Conservation (phyloP, 2,113 vertebrate genomes). For the Phalacrocorax pelagicus region DNA sequence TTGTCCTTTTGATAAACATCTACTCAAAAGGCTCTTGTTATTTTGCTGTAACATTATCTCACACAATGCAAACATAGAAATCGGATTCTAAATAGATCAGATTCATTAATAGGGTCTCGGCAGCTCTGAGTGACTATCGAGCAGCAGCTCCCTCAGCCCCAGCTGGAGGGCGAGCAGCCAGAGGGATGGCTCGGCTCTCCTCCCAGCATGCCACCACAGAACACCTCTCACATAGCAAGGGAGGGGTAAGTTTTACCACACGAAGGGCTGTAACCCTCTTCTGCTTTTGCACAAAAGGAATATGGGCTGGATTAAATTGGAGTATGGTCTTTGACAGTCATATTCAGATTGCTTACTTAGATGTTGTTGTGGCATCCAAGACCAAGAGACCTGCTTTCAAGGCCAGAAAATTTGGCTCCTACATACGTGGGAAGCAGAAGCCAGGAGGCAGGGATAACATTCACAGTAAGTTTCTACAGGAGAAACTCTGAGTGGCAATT, state of each 20-base stretch:
- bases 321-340: background rate
- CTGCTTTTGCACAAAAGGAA: background rate
- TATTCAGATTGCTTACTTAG: background rate
- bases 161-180: background rate
- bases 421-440: background rate
- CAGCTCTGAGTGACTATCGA: background rate
- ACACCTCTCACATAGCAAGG: fast-evolving
- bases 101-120: background rate
- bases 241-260: background rate
- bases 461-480: background rate
- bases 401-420: background rate
- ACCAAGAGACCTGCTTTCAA: background rate
- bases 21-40: background rate
- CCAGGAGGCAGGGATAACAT: background rate
- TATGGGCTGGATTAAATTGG: background rate
- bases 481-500: conserved; percentile 14
- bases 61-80: background rate
- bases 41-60: background rate
- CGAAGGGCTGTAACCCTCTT: background rate
- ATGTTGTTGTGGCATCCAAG: background rate
- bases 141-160: background rate
- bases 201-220: background rate
- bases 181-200: background rate
- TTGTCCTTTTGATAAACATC: background rate
- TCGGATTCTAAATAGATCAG: background rate